These are phyloP conservation scores for Leptosomus discolor DNA, from an alignment of 2,113 vertebrate genomes.

Conservation along the genomic window DNA sequence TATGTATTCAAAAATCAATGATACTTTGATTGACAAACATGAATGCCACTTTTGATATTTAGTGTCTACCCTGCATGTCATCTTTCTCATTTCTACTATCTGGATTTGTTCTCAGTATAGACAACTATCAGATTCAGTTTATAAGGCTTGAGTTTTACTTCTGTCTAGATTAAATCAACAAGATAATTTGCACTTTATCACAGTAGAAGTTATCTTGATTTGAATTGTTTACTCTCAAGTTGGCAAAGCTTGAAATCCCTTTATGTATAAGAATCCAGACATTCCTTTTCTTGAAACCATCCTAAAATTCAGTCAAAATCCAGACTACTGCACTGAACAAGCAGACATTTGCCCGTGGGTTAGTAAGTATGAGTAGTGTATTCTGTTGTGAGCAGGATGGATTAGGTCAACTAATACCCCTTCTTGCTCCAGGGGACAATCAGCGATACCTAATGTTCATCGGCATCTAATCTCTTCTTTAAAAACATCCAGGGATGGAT, in stretches of 20 bases:
- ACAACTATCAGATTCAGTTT: not conserved
- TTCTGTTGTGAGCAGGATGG: not conserved
- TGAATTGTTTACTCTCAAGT: not conserved
- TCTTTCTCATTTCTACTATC: not conserved
- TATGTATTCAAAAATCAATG: not conserved
- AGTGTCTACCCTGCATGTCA: not conserved
- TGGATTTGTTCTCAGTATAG: not conserved
- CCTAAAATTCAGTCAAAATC: not conserved
- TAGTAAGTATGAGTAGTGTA: not conserved
- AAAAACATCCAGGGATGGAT: not conserved
- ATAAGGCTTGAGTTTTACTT: not conserved
- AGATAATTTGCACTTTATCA: not conserved
- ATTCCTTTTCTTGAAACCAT: not conserved
- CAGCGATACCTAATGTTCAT: not conserved
- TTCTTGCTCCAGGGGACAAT: not conserved
- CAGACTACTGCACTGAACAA: not conserved
- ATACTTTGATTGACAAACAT: not conserved
- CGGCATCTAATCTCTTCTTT: not conserved
- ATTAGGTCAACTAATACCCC: not conserved
- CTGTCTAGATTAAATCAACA: not conserved
- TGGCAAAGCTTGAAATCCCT: not conserved
- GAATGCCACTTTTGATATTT: not conserved
- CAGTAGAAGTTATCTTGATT: not conserved
- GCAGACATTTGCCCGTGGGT: not conserved
- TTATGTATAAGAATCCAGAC: not conserved